Evolutionary conservation across 2,888 invertebrate species (phyloP).

Genomic region (Piscicola geometra): DNA sequence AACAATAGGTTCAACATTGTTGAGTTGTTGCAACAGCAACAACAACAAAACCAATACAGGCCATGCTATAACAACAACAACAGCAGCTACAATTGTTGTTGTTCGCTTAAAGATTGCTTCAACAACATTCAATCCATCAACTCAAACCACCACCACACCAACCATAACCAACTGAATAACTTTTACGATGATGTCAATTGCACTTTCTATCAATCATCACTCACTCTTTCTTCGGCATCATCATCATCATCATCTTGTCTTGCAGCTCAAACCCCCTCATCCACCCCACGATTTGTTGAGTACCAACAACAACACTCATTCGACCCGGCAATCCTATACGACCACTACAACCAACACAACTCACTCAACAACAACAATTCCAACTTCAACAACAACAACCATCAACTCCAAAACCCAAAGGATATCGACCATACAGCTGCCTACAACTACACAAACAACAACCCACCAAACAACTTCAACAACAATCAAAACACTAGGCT

Average conservation of each 20-base stretch:
- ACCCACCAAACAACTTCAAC: background rate
- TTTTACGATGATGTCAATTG: background rate
- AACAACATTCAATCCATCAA: background rate
- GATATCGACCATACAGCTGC: too few species aligned
- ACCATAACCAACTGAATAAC: background rate
- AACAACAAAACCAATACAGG: conserved; percentile 5
- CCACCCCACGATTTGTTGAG: background rate
- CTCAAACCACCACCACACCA: background rate
- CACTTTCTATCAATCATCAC: conserved; percentile 3
- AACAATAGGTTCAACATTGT: background rate
- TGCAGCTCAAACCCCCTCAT: background rate
- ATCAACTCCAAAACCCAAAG: too few species aligned
- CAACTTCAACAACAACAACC: too few species aligned
- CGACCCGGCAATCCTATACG: background rate
- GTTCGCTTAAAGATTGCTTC: background rate
- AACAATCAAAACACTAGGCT: background rate
- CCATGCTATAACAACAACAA: conserved; percentile 7
- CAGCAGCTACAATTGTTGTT: background rate
- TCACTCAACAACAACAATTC: background rate
- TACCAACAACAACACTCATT: conserved; percentile 1
- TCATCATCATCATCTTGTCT: background rate
- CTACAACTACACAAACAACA: background rate
- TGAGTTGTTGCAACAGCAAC: background rate
- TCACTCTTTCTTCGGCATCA: conserved; percentile 7
- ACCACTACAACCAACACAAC: background rate